phyloP scores from a whole-genome alignment of 2,888 invertebrate species.

The Tenthredo amoena region DNA sequence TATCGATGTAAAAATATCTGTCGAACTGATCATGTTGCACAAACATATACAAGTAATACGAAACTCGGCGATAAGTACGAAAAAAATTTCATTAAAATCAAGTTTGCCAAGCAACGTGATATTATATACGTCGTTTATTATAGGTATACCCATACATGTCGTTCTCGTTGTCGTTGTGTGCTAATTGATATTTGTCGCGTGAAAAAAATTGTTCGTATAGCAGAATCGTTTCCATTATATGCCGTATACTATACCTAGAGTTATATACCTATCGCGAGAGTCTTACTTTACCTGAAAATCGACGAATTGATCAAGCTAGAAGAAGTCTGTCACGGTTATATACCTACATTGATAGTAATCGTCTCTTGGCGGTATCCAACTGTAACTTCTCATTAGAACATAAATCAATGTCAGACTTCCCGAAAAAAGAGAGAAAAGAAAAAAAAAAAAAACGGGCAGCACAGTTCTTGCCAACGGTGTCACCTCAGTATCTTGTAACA shows the following conservation, averaged over 20 bases:
- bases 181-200: slow-evolving; percentile 19
- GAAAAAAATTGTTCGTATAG: neutral
- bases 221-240: neutral
- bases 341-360: neutral
- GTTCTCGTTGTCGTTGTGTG: neutral
- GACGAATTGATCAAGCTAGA: neutral
- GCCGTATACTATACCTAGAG: too few relatives aligned
- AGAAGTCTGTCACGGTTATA: neutral
- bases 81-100: slow-evolving; percentile 9
- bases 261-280: neutral
- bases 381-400: slow-evolving; percentile 1
- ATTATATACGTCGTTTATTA: neutral
- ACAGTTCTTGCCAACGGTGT: slow-evolving; percentile 17
- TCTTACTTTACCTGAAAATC: slow-evolving; percentile 16
- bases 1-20: neutral
- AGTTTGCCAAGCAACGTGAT: slow-evolving; percentile 24
- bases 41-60: neutral
- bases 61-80: slow-evolving; percentile 4
- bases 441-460: neutral
- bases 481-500: neutral
- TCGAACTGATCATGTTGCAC: neutral
- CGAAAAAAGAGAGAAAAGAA: neutral
- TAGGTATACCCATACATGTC: neutral
- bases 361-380: neutral
- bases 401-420: slow-evolving; percentile 22